Conservation (phyloP, 1,140 invertebrate species). For the Lepidurus apus region DNA sequence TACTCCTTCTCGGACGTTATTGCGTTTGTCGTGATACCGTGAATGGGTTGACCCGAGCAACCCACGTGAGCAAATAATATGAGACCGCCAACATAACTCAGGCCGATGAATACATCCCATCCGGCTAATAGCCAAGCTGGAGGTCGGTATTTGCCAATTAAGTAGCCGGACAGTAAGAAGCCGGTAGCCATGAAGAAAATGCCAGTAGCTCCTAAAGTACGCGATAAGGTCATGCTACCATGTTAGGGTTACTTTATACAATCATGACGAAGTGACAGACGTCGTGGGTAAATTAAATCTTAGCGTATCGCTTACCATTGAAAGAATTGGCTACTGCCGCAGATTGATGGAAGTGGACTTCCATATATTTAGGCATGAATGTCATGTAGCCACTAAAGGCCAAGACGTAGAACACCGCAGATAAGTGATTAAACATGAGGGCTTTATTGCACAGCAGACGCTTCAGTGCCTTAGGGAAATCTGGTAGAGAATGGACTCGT, state of each 20-base stretch:
- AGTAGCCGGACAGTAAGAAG: conserved; percentile 58
- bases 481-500: conserved; percentile 35
- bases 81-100: conserved; percentile 58
- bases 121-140: conserved; percentile 59
- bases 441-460: conserved; percentile 58
- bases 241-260: not conserved
- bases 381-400: conserved; percentile 69
- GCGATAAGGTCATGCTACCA: conserved; percentile 28
- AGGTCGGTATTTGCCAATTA: conserved; percentile 64
- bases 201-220: conserved; percentile 48
- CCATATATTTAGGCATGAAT: conserved; percentile 70
- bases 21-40: conserved; percentile 46
- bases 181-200: conserved; percentile 66
- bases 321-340: conserved; percentile 61
- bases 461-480: conserved; percentile 52
- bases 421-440: conserved; percentile 61
- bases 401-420: conserved; percentile 62
- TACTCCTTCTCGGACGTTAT: not conserved
- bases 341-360: conserved; percentile 66
- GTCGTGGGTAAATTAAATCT: not conserved
- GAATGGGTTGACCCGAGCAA: conserved; percentile 56
- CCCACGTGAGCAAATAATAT: conserved; percentile 63
- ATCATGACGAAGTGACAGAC: not conserved
- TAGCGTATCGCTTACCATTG: conserved; percentile 49
- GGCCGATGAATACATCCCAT: conserved; percentile 66